phyloP scores from a whole-genome alignment of 2,113 vertebrate species.

The Tiliqua scincoides region DNA sequence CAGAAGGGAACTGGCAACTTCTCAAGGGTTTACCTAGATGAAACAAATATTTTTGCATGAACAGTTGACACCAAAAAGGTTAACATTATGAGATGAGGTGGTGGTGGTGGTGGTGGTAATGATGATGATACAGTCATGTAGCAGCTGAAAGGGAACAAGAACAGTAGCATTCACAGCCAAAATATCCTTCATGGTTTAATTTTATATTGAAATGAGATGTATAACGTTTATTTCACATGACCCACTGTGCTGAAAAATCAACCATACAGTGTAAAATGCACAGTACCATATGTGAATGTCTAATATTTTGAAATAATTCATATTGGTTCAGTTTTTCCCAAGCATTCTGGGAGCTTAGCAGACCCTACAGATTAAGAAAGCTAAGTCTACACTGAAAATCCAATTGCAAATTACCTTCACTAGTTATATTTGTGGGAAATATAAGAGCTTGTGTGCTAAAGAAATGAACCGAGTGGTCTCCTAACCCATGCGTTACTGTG shows the following conservation, averaged over 20 bases:
- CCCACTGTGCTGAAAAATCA: conserved; percentile 28
- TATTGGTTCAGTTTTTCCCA: conserved; percentile 51
- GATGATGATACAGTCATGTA: background rate
- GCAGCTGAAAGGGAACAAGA: background rate
- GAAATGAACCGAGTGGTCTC: conserved; percentile 13
- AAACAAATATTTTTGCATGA: background rate
- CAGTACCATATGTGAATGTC: conserved; percentile 41
- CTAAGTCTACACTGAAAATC: conserved; percentile 62
- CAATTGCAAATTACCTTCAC: conserved; percentile 16
- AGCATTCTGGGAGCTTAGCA: background rate
- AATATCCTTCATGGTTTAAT: conserved; percentile 40
- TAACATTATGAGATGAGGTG: too few relatives aligned
- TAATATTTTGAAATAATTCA: conserved; percentile 55
- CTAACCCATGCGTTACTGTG: conserved; percentile 24
- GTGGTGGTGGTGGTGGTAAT: too few relatives aligned
- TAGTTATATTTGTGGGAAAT: conserved; percentile 43
- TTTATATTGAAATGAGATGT: background rate
- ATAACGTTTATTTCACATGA: background rate
- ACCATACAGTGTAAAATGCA: conserved; percentile 17
- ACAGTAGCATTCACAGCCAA: background rate
- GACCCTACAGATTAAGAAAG: conserved; percentile 57
- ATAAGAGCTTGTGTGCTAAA: conserved; percentile 26
- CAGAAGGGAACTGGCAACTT: background rate
- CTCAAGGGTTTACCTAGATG: background rate
- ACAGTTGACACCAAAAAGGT: background rate